Conservation (phyloP, 2,797 vertebrate species). For the Spheniscus humboldti region DNA sequence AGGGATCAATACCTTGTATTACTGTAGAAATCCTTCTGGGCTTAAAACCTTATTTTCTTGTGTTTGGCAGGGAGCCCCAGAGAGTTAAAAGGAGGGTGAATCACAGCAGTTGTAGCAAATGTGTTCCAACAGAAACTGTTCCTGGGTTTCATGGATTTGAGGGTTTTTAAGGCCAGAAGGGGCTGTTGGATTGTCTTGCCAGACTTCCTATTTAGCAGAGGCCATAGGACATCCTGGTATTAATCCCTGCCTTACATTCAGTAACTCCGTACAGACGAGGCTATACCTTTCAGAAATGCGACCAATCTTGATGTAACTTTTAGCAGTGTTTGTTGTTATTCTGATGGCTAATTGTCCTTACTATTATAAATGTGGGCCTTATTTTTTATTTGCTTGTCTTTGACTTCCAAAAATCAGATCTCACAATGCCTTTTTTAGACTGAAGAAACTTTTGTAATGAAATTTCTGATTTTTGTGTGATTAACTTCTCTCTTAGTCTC, state of each 20-base stretch:
- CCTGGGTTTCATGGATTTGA: background rate
- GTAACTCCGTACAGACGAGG: background rate
- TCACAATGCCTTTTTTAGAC: background rate
- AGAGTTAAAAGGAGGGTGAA: slow-evolving; percentile 59
- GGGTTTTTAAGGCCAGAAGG: background rate
- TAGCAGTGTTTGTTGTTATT: background rate
- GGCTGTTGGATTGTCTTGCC: background rate
- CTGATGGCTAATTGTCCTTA: background rate
- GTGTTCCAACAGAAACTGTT: slow-evolving; percentile 34
- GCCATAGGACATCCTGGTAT: background rate
- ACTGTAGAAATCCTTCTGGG: slow-evolving; percentile 71
- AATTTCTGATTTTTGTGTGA: background rate
- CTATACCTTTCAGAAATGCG: background rate
- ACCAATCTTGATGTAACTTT: background rate
- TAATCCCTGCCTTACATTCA: background rate
- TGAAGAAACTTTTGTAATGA: background rate
- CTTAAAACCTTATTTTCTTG: slow-evolving; percentile 74
- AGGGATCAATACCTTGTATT: slow-evolving; percentile 69
- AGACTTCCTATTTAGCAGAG: background rate
- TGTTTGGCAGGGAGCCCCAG: slow-evolving; percentile 63
- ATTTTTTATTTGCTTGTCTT: background rate
- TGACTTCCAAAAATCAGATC: background rate
- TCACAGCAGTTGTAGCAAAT: slow-evolving; percentile 61
- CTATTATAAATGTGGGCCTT: background rate
- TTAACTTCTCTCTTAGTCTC: background rate